Conservation (phyloP, 1,140 invertebrate species). For the Nasonia longicornis region DNA sequence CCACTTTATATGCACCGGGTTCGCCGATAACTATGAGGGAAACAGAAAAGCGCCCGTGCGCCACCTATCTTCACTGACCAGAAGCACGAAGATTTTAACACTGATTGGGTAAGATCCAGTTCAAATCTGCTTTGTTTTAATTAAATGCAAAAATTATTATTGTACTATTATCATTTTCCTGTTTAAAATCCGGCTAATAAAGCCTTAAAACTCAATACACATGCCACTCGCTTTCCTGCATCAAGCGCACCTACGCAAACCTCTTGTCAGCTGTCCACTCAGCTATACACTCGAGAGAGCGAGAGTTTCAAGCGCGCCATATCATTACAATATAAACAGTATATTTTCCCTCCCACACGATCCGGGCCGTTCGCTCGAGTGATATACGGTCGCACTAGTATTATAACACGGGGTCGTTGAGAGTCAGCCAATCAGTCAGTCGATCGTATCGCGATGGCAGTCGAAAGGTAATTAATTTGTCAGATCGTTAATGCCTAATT, state of each 20-base stretch:
- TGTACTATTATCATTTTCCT: not conserved
- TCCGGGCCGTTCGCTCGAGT: not conserved
- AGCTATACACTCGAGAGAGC: not conserved
- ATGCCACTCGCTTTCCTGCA: not conserved
- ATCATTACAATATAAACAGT: constrained; percentile 1
- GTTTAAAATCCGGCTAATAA: not conserved
- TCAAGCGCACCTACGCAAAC: constrained; percentile 3
- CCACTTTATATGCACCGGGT: too few species aligned
- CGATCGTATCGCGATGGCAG: not conserved
- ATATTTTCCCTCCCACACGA: not conserved
- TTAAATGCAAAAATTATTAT: too few species aligned
- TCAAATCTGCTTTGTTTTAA: too few species aligned
- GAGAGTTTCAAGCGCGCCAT: not conserved
- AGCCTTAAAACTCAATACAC: not conserved
- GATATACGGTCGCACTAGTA: constrained; percentile 24
- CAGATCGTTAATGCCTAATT: constrained; percentile 36
- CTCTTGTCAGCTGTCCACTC: not conserved
- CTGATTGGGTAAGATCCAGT: too few species aligned
- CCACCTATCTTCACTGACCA: too few species aligned
- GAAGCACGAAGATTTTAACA: too few species aligned
- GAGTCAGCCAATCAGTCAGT: not conserved
- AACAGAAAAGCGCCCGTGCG: too few species aligned
- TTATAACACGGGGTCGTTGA: not conserved
- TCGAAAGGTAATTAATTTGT: constrained; percentile 40
- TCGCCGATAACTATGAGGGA: too few species aligned